Evolutionary conservation across 2,888 invertebrate species (phyloP).

Genomic region (Hydraecia micacea): DNA sequence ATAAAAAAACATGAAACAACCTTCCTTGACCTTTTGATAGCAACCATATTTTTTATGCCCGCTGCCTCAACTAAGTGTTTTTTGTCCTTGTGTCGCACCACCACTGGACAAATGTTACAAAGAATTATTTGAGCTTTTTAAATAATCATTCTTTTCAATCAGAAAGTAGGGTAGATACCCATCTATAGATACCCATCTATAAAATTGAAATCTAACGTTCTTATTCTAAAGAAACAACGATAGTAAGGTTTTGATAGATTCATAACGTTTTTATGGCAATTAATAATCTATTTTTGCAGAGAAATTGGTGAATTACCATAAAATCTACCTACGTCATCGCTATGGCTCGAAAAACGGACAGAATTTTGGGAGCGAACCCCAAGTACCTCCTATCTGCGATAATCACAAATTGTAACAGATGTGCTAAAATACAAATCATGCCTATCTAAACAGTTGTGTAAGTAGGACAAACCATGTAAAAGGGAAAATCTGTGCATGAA

Average conservation of each 20-base stretch:
- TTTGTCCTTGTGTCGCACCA: conserved; percentile 22
- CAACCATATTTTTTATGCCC: conserved; percentile 28
- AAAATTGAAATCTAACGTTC: no score
- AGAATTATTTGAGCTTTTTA: neutral
- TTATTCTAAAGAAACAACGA: neutral
- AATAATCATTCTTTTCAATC: neutral
- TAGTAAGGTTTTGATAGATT: neutral
- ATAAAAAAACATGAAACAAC: conserved; percentile 35
- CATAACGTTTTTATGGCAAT: neutral
- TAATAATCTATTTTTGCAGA: neutral
- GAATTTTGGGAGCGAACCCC: neutral
- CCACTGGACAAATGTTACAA: neutral
- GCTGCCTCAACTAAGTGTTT: conserved; percentile 13
- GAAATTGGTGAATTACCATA: conserved; percentile 2
- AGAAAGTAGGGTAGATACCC: neutral
- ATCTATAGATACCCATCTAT: no score
- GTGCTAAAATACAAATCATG: neutral
- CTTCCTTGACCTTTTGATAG: conserved; percentile 46
- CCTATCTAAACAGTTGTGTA: neutral
- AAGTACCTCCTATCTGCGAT: neutral
- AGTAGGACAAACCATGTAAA: neutral
- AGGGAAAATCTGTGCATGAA: neutral
- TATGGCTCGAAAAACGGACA: neutral
- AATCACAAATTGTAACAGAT: conserved; percentile 4
- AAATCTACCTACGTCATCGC: neutral